Evolutionary conservation across 2,888 invertebrate genomes (phyloP).

Genomic region (Nematopogon swammerdamellus): DNA sequence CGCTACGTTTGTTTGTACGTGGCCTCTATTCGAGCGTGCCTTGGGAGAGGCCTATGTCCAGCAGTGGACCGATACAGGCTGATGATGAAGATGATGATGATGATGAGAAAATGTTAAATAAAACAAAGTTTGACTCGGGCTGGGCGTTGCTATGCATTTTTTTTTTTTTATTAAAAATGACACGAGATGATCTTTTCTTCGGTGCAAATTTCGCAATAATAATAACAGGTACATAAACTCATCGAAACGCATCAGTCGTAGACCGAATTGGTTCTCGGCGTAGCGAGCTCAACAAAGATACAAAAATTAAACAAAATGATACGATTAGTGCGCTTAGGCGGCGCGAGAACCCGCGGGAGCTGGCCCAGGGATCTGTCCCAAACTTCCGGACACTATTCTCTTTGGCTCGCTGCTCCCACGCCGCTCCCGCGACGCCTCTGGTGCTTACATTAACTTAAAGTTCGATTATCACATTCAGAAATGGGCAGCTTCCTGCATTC

Average conservation of each 20-base stretch:
- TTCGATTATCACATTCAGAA: slow-evolving; percentile 44
- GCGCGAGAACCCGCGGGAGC: neutral
- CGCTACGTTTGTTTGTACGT: too few species aligned
- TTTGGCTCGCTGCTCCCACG: slow-evolving; percentile 24
- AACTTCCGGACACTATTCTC: slow-evolving; percentile 27
- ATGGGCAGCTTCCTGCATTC: slow-evolving; percentile 49
- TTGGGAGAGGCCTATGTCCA: too few species aligned
- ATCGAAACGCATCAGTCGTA: slow-evolving; percentile 33
- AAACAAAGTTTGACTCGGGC: neutral
- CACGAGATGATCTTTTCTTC: neutral
- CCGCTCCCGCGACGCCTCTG: slow-evolving; percentile 26
- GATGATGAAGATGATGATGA: too few species aligned
- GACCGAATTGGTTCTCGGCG: slow-evolving; percentile 28
- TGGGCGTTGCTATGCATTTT: neutral
- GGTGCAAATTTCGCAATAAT: slow-evolving; percentile 19
- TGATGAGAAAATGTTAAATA: too few species aligned
- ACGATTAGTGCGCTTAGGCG: slow-evolving; percentile 23
- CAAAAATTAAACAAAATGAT: slow-evolving; percentile 20
- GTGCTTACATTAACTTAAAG: slow-evolving; percentile 49
- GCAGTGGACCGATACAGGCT: too few species aligned
- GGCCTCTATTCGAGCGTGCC: too few species aligned
- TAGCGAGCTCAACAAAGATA: slow-evolving; percentile 32
- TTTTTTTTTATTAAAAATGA: neutral
- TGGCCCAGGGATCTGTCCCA: slow-evolving; percentile 21
- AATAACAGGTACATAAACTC: slow-evolving; percentile 56